phyloP scores from a whole-genome alignment of 1,140 invertebrate genomes.

The Platorchestia sp. region DNA sequence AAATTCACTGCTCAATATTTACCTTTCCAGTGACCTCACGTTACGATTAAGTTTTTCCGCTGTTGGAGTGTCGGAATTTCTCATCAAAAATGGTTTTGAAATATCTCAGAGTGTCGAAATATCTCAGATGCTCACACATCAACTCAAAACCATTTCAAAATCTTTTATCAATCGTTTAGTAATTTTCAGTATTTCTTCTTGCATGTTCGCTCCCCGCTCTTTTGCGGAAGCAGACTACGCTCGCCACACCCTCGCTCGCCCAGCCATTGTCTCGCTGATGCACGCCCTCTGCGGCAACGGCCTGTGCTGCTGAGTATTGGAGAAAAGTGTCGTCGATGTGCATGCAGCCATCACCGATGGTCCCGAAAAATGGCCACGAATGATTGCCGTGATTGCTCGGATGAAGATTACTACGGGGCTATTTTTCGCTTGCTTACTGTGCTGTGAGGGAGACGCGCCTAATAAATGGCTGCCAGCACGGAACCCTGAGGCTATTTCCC shows the following conservation, averaged over 20 bases:
- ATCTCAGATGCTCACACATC: neutral
- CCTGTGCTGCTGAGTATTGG: neutral
- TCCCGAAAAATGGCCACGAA: slow-evolving; percentile 29
- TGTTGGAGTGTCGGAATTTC: neutral
- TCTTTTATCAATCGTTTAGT: neutral
- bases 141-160: neutral
- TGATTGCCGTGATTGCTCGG: slow-evolving; percentile 31
- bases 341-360: slow-evolving; percentile 14
- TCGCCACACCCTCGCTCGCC: neutral
- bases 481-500: neutral
- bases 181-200: neutral
- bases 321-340: slow-evolving; percentile 35
- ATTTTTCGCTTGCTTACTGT: slow-evolving; percentile 42
- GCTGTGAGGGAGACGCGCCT: neutral
- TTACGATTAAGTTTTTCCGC: neutral
- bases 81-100: too few species aligned
- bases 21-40: neutral
- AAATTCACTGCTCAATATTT: neutral
- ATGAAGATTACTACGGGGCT: slow-evolving; percentile 34
- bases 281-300: neutral
- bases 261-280: neutral
- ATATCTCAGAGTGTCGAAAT: neutral
- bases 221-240: neutral
- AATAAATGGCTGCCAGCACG: neutral
- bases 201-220: neutral